Evolutionary conservation across 2,797 vertebrate genomes (phyloP).

Genomic region (Cetoscarus ocellatus): DNA sequence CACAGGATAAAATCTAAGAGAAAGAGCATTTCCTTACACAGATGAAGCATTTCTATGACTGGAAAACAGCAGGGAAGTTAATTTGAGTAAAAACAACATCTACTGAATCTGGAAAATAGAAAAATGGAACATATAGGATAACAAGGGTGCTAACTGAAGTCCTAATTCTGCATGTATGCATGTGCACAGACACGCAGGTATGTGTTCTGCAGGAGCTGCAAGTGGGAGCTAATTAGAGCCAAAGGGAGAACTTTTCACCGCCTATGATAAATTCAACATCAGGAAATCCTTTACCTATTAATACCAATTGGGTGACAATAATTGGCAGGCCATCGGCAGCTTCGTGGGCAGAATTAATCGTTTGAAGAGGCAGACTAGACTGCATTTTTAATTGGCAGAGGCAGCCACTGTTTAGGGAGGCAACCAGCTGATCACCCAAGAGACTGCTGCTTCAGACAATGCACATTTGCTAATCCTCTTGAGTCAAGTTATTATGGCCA

Average conservation of each 20-base stretch:
- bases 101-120: constrained; percentile 2
- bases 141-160: constrained; percentile 9
- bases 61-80: constrained; percentile 1
- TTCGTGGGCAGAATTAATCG: constrained; percentile 82
- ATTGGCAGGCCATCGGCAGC: constrained; percentile 82
- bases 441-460: constrained; percentile 85
- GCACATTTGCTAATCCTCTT: constrained; percentile 87
- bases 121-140: constrained; percentile 12
- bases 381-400: constrained; percentile 86
- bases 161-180: constrained; percentile 30
- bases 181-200: constrained; percentile 29
- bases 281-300: constrained; percentile 83
- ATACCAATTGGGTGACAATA: constrained; percentile 83
- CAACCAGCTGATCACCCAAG: constrained; percentile 83
- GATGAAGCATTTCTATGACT: not conserved
- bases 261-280: constrained; percentile 79
- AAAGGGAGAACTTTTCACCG: constrained; percentile 74
- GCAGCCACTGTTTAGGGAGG: constrained; percentile 83
- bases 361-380: constrained; percentile 80
- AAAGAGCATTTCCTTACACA: not conserved
- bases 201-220: constrained; percentile 46
- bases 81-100: constrained; percentile 12
- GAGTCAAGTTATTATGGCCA: constrained; percentile 85
- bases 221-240: constrained; percentile 71
- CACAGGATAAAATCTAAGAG: constrained; percentile 23